Conservation (phyloP, 2,888 invertebrate species). For the Drosophila lutescens region DNA sequence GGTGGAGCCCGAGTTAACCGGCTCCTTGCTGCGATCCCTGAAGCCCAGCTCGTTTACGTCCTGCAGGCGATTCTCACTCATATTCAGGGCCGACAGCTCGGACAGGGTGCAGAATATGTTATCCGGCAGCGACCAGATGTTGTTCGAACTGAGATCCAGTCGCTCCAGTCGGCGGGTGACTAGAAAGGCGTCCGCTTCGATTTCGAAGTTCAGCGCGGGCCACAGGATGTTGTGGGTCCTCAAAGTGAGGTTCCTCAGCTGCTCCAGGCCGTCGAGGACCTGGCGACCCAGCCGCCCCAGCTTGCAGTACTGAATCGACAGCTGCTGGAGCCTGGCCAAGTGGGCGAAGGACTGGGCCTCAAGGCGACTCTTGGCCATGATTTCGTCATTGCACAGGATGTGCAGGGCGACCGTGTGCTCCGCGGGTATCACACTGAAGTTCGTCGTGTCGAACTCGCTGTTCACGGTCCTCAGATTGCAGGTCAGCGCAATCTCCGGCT, state of each 20-base stretch:
- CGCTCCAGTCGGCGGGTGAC: conserved; percentile 92
- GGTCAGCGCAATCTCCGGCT: conserved; percentile 90
- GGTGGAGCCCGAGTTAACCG: conserved; percentile 20
- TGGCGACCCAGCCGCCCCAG: conserved; percentile 92
- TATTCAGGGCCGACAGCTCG: conserved; percentile 91
- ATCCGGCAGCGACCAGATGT: conserved; percentile 95
- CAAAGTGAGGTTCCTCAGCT: conserved; percentile 93
- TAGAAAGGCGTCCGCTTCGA: conserved; percentile 91
- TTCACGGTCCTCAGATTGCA: conserved; percentile 93
- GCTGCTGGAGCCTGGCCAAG: conserved; percentile 90
- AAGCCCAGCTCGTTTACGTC: conserved; percentile 95
- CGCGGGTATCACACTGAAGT: conserved; percentile 93
- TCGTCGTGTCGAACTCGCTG: conserved; percentile 94
- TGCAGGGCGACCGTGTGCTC: conserved; percentile 92
- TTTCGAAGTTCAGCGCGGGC: conserved; percentile 93
- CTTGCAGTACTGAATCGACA: conserved; percentile 94
- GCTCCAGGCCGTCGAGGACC: conserved; percentile 91
- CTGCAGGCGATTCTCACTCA: conserved; percentile 94
- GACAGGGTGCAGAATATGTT: conserved; percentile 93
- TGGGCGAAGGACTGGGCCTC: conserved; percentile 92
- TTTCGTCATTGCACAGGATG: conserved; percentile 92
- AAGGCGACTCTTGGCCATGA: conserved; percentile 91
- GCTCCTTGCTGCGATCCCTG: conserved; percentile 86
- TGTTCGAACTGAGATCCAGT: conserved; percentile 93
- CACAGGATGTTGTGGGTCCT: conserved; percentile 93